phyloP scores from a whole-genome alignment of 2,888 invertebrate species.

The Pachycephus smyrnensis region DNA sequence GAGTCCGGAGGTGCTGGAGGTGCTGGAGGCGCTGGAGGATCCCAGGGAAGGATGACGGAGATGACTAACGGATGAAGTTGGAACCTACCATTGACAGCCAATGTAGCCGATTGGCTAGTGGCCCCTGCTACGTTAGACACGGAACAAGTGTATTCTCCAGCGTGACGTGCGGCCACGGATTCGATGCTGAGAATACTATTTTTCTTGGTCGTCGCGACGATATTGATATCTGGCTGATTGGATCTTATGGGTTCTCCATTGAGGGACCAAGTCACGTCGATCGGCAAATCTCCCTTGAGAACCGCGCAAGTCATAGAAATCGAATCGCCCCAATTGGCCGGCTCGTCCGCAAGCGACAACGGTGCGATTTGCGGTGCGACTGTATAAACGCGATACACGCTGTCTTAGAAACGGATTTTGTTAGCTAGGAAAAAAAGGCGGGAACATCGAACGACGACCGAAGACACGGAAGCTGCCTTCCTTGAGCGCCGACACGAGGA shows the following conservation, averaged over 20 bases:
- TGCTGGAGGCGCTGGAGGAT: constrained; percentile 9
- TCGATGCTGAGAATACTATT: constrained; percentile 70
- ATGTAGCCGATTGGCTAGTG: constrained; percentile 65
- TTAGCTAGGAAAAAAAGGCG: constrained; percentile 36
- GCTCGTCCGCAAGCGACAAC: constrained; percentile 78
- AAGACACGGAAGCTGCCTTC: constrained; percentile 49
- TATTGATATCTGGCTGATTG: constrained; percentile 64
- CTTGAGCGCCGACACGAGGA: constrained; percentile 49
- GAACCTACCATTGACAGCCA: constrained; percentile 69
- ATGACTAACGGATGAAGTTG: not conserved
- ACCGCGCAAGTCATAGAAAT: constrained; percentile 72
- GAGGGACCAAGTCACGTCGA: constrained; percentile 79
- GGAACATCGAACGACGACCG: too few species aligned
- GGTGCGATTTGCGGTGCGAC: constrained; percentile 80
- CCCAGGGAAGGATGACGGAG: too few species aligned
- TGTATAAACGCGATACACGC: constrained; percentile 63
- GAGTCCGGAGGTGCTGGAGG: not conserved
- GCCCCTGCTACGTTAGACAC: constrained; percentile 69
- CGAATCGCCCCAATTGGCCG: constrained; percentile 75
- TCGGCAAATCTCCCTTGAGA: constrained; percentile 77
- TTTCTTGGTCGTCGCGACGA: constrained; percentile 70
- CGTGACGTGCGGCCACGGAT: constrained; percentile 68
- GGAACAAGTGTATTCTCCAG: constrained; percentile 71
- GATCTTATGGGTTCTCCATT: constrained; percentile 70
- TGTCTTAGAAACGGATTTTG: constrained; percentile 25